Evolutionary conservation across 1,140 invertebrate species (phyloP).

Genomic region (Drosophila tristis): DNA sequence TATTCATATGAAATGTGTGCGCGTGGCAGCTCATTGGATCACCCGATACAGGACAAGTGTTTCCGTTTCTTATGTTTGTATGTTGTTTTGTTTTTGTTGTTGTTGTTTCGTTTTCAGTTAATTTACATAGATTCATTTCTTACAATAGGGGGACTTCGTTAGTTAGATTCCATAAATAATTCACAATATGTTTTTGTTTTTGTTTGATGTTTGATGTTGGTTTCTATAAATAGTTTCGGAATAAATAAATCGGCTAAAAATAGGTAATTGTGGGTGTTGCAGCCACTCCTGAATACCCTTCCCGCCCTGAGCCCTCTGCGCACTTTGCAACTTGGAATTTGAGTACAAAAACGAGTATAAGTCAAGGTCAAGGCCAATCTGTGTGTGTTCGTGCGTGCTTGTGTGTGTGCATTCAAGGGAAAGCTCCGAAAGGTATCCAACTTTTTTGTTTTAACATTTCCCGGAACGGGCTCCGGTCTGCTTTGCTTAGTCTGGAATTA

Average conservation of each 20-base stretch:
- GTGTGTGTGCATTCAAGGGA: constrained; percentile 32
- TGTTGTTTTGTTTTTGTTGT: not conserved
- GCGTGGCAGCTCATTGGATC: constrained; percentile 30
- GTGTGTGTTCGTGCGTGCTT: constrained; percentile 14
- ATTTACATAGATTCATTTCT: constrained; percentile 59
- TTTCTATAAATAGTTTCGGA: constrained; percentile 52
- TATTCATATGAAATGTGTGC: constrained; percentile 51
- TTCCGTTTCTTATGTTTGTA: constrained; percentile 7
- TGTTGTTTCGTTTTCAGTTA: constrained; percentile 36
- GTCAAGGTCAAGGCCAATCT: constrained; percentile 62
- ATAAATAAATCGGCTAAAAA: constrained; percentile 57
- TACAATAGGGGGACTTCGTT: constrained; percentile 43
- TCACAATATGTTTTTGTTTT: constrained; percentile 42
- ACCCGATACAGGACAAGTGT: constrained; percentile 33
- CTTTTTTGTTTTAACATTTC: not conserved
- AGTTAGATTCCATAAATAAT: constrained; percentile 63
- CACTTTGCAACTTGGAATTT: constrained; percentile 57
- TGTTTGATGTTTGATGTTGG: not conserved
- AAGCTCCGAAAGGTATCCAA: constrained; percentile 8
- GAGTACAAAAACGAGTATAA: constrained; percentile 82
- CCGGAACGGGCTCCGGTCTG: no score
- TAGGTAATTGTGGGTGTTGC: constrained; percentile 6
- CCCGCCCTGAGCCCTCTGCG: constrained; percentile 16
- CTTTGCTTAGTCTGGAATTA: constrained; percentile 17
- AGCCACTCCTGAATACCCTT: not conserved